Conservation (phyloP, 1,140 invertebrate species). For the Anastatus disparis region DNA sequence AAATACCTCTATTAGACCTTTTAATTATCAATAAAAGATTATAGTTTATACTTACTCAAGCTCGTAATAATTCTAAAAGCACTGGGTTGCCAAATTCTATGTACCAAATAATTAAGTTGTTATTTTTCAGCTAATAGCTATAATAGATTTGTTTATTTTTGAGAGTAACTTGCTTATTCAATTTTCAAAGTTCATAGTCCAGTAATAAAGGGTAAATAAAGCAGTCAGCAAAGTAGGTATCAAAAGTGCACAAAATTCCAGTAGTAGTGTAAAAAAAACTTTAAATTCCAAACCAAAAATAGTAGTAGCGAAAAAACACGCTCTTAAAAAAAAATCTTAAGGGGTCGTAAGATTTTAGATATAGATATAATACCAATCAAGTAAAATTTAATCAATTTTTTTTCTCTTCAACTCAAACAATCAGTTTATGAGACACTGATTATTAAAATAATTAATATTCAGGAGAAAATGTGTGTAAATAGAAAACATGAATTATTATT, state of each 20-base stretch:
- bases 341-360: too few relatives aligned
- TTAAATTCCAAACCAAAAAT: slow-evolving; percentile 37
- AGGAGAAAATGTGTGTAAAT: too few relatives aligned
- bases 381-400: too few relatives aligned
- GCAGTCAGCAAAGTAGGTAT: slow-evolving; percentile 24
- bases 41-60: slow-evolving; percentile 32
- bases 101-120: slow-evolving; percentile 22
- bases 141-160: slow-evolving; percentile 1
- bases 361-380: too few relatives aligned
- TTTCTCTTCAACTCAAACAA: too few relatives aligned
- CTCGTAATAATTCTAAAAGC: slow-evolving; percentile 25
- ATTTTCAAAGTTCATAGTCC: slow-evolving; percentile 12
- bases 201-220: slow-evolving; percentile 31
- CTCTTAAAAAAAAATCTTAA: slow-evolving; percentile 8
- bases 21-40: neutral
- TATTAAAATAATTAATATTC: too few relatives aligned
- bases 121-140: slow-evolving; percentile 26
- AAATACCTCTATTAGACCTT: too few relatives aligned
- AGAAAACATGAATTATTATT: too few relatives aligned
- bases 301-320: slow-evolving; percentile 28
- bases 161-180: slow-evolving; percentile 1
- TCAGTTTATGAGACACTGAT: too few relatives aligned
- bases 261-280: slow-evolving; percentile 1
- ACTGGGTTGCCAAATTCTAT: slow-evolving; percentile 28
- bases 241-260: slow-evolving; percentile 35